phyloP scores from a whole-genome alignment of 2,113 vertebrate genomes.

The Smithornis capensis region DNA sequence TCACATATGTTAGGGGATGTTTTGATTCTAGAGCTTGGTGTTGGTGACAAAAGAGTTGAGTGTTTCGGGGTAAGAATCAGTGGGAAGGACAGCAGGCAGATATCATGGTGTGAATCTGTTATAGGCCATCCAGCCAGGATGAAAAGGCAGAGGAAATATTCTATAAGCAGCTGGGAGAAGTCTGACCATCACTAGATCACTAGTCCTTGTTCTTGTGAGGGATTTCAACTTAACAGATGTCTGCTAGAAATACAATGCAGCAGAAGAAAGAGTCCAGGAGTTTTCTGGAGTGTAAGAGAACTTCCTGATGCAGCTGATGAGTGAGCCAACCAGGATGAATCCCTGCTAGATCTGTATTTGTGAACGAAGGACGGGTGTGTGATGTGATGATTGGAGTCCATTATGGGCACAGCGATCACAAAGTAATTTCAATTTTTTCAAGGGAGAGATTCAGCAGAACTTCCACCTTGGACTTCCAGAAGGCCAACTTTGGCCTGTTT shows the following conservation, averaged over 20 bases:
- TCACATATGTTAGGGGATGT: background rate
- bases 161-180: background rate
- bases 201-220: background rate
- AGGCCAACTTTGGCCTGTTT: background rate
- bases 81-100: background rate
- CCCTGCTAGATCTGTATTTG: background rate
- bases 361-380: background rate
- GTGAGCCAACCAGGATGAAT: background rate
- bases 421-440: background rate
- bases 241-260: background rate
- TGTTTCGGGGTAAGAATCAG: background rate
- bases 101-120: background rate
- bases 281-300: background rate
- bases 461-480: background rate
- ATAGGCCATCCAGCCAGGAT: background rate
- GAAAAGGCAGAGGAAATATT: background rate
- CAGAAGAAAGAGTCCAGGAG: background rate
- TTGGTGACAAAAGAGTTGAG: background rate
- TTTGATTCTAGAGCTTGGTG: background rate
- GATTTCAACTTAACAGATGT: background rate
- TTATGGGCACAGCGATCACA: background rate
- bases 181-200: rapidly evolving
- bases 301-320: background rate
- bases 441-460: background rate
- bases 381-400: background rate